Evolutionary conservation across 2,888 invertebrate species (phyloP), one percentile per base, ranked within the genome.

Genomic region (Epistrophe grossulariae): DNA sequence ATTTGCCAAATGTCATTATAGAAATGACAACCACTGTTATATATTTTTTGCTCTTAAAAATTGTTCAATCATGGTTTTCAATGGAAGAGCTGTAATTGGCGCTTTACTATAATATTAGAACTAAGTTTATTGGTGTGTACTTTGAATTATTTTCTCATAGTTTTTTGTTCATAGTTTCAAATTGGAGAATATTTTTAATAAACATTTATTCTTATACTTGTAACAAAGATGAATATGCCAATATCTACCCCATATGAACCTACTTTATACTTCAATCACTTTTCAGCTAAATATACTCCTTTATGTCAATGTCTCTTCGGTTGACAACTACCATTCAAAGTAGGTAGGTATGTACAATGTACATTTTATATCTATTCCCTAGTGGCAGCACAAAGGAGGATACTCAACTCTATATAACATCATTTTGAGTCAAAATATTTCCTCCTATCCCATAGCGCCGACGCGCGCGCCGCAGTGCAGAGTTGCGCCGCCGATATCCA

Each of bases 241-340:
- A 19, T 57, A 55, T 17, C 35, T 17, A 1, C 17, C 17, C 11
- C 0, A 52, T 59, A 31, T 40, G 17, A 74, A 38, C 79, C 68
- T 38, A 31, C 70, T 74, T 70, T 79, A 83, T 38, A 31, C 70
- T 74, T 70, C 83, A 83, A 84, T 74, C 83, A 74, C 19, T 70
- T 60, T 68, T 73, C 70, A 74, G 55, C 55, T 11, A 78, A 4
- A 43, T n/a, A 66, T 60, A 79, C 79, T 70, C 76, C 71, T 79
- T 84, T 64, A 76, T 55, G 71, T 84, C 76, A 68, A 80, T 43
- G 70, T 72, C 52, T 35, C 10, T 72, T 52, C 57, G 52, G 45
- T 15, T 84, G 84, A 84, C 84, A 84, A 52, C 66, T 2, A 52
- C 24, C 64, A 78, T 77, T 82, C 77, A 82, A 57, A 48, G 77